Evolutionary conservation across 2,797 vertebrate species (phyloP), one percentile per base, ranked within the genome.

Genomic region (Acanthiza pusilla): DNA sequence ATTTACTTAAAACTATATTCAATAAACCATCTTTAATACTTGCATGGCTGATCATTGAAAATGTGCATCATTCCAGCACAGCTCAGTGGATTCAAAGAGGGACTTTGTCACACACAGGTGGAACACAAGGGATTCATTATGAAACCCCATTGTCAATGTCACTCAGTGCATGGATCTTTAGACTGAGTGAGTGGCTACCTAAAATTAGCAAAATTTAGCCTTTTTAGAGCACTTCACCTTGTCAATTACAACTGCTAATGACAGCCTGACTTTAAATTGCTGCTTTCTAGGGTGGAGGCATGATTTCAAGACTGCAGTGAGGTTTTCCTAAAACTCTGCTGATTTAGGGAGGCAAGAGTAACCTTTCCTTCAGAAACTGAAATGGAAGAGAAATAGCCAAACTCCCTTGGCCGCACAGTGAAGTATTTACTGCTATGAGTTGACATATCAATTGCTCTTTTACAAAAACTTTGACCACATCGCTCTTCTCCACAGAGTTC

Each of bases 131-230:
- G 27, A 43, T 74, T 81, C 18, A 48, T 51, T 67, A 16, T 29
- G 27, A 88, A 86, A 8, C 7, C 3, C 13, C 2, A 0, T 30
- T 66, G 26, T 32, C 1, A 0, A 20, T 29, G 42, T 8, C 47
- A 32, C 20, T 66, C 30, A 50, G 11, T n/a, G n/a, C 30, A 43
- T 25, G 11, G 26, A 61, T 11, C 10, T 82, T 76, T 42, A 66
- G 5, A 34, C 7, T 65, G 51, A 53, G 11, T 8, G 7, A 66
- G 17, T 4, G 5, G 13, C 15, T 58, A 51, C 23, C 4, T 76
- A 68, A 85, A 76, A 42, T 61, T 29, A 65, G 4, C 7, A 36
- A 6, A 3, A 23, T 54, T 32, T 15, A 7, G 0, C 4, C 22
- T 43, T 73, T 86, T 71, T 51, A 23, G 16, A 38, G 5, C 7